Evolutionary conservation across 2,888 invertebrate genomes (phyloP).

Genomic region (Tortrix viridana): DNA sequence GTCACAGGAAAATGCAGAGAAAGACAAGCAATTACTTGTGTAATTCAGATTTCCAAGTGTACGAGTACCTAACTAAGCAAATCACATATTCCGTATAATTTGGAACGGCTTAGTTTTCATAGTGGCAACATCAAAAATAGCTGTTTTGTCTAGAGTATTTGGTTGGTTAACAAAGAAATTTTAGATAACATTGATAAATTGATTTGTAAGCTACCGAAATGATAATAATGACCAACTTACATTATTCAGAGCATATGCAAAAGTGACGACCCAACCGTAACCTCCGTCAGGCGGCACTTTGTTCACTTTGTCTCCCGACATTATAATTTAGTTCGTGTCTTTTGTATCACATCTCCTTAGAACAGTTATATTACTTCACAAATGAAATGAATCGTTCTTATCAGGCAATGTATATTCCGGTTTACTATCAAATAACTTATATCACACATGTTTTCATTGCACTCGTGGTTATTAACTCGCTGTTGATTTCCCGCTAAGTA

Average conservation of each 20-base stretch:
- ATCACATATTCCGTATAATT: too few relatives aligned
- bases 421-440: constrained; percentile 39
- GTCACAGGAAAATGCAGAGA: background rate
- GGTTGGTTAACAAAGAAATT: too few relatives aligned
- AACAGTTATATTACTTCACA: constrained; percentile 34
- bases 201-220: background rate
- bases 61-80: too few relatives aligned
- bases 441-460: constrained; percentile 43
- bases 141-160: too few relatives aligned
- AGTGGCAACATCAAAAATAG: too few relatives aligned
- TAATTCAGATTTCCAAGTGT: too few relatives aligned
- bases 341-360: constrained; percentile 51
- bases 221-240: constrained; percentile 75
- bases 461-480: constrained; percentile 23
- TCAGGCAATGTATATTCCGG: constrained; percentile 9
- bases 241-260: constrained; percentile 85
- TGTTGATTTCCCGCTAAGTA: constrained; percentile 11
- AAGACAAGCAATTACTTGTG: too few relatives aligned
- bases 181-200: too few relatives aligned
- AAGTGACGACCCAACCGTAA: constrained; percentile 86
- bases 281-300: constrained; percentile 86
- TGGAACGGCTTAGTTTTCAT: too few relatives aligned
- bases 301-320: constrained; percentile 58
- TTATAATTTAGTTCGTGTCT: constrained; percentile 46
- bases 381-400: constrained; percentile 6